These are phyloP conservation scores for Tipula lateralis DNA, from an alignment of 2,888 invertebrate genomes.

Conservation along the genomic window DNA sequence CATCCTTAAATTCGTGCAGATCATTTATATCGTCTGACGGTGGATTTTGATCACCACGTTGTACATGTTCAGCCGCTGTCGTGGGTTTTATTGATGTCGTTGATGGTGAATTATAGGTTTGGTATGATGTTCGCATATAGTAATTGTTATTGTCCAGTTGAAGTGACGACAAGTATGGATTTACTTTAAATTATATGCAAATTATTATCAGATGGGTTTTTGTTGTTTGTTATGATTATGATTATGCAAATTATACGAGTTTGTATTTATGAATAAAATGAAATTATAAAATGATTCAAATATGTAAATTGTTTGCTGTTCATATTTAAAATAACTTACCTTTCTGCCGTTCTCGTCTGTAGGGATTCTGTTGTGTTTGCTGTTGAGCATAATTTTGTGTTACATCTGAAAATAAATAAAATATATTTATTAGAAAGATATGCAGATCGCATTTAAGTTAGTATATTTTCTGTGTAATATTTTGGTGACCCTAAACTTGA, in stretches of 20 bases:
- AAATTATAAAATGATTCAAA: neutral
- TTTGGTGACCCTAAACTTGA: too few species aligned
- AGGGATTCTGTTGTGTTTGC: neutral
- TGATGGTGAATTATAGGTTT: neutral
- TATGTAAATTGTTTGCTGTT: neutral
- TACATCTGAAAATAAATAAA: neutral
- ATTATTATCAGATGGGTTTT: neutral
- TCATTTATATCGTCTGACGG: neutral
- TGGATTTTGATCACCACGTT: slow-evolving; percentile 11
- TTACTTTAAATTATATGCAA: neutral
- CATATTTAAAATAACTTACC: neutral
- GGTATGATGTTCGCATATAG: neutral
- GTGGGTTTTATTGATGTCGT: neutral
- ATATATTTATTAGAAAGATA: neutral
- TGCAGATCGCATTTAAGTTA: too few species aligned
- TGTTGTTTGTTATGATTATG: neutral
- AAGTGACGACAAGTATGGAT: neutral
- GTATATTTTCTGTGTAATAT: too few species aligned
- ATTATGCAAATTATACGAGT: slow-evolving; percentile 12
- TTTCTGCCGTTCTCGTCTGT: neutral
- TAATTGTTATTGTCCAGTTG: neutral
- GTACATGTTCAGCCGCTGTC: neutral
- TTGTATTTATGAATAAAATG: neutral
- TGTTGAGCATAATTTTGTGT: slow-evolving; percentile 13
- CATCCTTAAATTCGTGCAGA: neutral